A percentile compares a stretch with the other conserved stretches of the same genome.
phyloP scores from a whole-genome alignment of 2,113 vertebrate species.

The Oryzias woworae region DNA sequence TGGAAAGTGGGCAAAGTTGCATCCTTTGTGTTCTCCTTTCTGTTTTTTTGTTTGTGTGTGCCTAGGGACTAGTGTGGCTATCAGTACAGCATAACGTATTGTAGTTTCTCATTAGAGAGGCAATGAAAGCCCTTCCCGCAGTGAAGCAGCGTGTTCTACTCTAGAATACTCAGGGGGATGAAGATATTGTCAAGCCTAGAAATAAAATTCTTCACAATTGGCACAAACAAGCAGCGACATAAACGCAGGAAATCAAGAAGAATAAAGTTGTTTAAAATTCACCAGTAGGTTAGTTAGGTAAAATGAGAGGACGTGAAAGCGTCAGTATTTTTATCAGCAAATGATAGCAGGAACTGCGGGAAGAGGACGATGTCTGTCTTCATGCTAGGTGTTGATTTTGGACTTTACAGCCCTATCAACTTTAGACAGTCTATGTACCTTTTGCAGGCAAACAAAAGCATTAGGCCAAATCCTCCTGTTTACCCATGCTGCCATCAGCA shows the following conservation, averaged over 20 bases:
- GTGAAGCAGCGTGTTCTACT: slow-evolving; percentile 51
- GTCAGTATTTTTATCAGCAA: slow-evolving; percentile 30
- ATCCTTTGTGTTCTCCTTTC: slow-evolving; percentile 43
- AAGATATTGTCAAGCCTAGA: slow-evolving; percentile 62
- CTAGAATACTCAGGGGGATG: slow-evolving; percentile 63
- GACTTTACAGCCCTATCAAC: slow-evolving; percentile 70
- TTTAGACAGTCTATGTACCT: slow-evolving; percentile 82
- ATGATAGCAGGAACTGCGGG: slow-evolving; percentile 31
- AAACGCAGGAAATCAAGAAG: slow-evolving; percentile 14
- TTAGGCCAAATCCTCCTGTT: slow-evolving; percentile 78
- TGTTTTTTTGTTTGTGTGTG: slow-evolving; percentile 26
- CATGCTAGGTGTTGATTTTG: slow-evolving; percentile 74
- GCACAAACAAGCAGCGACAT: slow-evolving; percentile 41
- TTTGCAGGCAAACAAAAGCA: slow-evolving; percentile 79
- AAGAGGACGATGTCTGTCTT: slow-evolving; percentile 53
- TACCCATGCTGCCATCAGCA: slow-evolving; percentile 75
- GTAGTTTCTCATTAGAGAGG: slow-evolving; percentile 68
- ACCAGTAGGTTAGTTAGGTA: slow-evolving; percentile 1
- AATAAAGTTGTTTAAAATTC: slow-evolving; percentile 20
- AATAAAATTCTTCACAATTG: slow-evolving; percentile 43
- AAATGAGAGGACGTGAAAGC: slow-evolving; percentile 4
- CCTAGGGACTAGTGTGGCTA: slow-evolving; percentile 38
- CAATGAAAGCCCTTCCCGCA: slow-evolving; percentile 63
- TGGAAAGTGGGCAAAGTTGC: slow-evolving; percentile 14
- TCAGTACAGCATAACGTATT: slow-evolving; percentile 60